A percentile compares a stretch with the other conserved stretches of the same genome.
Evolutionary conservation across 2,888 invertebrate species (phyloP).

Genomic region (Troglohyphantes excavatus): DNA sequence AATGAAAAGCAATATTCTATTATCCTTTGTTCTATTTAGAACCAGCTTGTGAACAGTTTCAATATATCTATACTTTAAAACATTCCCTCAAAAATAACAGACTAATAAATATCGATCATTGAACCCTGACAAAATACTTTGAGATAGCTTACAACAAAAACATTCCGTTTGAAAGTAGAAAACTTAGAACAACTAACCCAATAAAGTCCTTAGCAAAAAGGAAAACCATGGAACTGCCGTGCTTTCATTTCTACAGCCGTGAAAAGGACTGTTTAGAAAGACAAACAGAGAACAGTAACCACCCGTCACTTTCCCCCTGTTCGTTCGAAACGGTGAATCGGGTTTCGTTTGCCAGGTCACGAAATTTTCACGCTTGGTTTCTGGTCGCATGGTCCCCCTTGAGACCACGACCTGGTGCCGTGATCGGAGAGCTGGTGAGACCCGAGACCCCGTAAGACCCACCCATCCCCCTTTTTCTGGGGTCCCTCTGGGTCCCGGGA

Average conservation of each 20-base stretch:
- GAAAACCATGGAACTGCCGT: too few relatives aligned
- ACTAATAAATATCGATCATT: too few relatives aligned
- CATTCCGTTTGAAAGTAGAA: too few relatives aligned
- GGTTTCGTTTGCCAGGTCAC: conserved; percentile 2
- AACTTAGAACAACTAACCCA: too few relatives aligned
- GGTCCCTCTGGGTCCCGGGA: not conserved
- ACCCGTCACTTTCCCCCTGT: not conserved
- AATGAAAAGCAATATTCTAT: too few relatives aligned
- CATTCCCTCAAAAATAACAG: too few relatives aligned
- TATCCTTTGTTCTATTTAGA: too few relatives aligned
- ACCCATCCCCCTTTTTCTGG: not conserved
- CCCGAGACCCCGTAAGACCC: not conserved
- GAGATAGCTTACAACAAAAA: too few relatives aligned
- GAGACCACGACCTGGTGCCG: conserved; percentile 20
- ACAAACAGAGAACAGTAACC: not conserved
- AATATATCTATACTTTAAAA: too few relatives aligned
- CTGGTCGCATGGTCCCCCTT: conserved; percentile 8
- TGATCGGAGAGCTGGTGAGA: conserved; percentile 7
- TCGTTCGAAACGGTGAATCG: not conserved
- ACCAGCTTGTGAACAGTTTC: too few relatives aligned
- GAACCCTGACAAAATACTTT: too few relatives aligned
- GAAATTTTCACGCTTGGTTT: conserved; percentile 20
- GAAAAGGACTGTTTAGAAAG: not conserved
- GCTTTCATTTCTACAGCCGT: not conserved
- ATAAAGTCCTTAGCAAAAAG: too few relatives aligned